These are phyloP conservation scores for Anthopleura xanthogrammica DNA, from an alignment of 92 coral and sea anemone species.

Conservation along the genomic window DNA sequence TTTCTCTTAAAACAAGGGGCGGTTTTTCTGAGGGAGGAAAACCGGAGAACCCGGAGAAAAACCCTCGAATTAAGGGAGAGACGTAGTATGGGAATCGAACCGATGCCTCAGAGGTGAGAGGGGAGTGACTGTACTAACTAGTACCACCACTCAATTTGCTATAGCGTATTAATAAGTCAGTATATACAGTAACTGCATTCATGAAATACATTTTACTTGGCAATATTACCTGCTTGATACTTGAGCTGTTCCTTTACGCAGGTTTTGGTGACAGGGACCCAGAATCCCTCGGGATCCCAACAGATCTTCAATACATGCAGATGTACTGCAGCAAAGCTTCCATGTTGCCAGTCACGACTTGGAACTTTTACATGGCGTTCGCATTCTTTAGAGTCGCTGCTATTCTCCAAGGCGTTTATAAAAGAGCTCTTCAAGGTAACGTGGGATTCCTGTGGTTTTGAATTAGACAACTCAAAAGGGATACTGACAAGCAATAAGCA, in stretches of 20 bases:
- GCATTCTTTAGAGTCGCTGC: conserved; percentile 94
- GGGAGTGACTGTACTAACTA: too few species aligned
- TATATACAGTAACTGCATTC: too few species aligned
- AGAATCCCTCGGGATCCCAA: conserved; percentile 78
- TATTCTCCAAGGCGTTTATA: conserved; percentile 95
- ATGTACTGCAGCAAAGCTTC: conserved; percentile 78
- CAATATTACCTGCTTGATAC: not conserved
- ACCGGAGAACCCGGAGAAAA: too few species aligned
- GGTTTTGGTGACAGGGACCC: conserved; percentile 72
- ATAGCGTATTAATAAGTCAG: too few species aligned
- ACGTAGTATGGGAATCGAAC: too few species aligned
- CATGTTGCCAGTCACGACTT: conserved; percentile 69
- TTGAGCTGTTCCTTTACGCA: conserved; percentile 5
- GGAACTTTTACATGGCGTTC: conserved; percentile 97
- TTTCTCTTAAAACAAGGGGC: too few species aligned
- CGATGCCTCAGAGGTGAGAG: too few species aligned
- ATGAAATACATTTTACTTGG: not conserved
- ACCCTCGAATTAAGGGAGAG: too few species aligned
- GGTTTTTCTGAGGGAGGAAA: too few species aligned
- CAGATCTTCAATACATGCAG: conserved; percentile 72
- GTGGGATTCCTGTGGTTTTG: not conserved
- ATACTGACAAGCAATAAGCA: not conserved
- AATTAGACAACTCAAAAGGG: not conserved
- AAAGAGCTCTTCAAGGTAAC: conserved; percentile 83
- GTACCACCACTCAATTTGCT: too few species aligned